Base-by-base conservation (phyloP, 2,888 invertebrate species). In the Eurois occulta region DNA sequence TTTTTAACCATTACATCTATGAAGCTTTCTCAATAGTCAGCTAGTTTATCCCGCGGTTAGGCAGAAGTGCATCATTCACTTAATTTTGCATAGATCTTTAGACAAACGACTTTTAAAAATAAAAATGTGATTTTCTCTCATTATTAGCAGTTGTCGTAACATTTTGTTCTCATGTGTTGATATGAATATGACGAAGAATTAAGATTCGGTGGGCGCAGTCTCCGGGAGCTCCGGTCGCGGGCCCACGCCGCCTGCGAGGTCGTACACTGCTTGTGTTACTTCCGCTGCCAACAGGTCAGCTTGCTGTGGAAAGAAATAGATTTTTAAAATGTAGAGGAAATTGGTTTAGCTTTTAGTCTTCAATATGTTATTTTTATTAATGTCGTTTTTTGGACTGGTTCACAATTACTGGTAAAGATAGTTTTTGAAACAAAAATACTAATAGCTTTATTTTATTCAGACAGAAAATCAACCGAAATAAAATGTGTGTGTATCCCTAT, bases 161-260 rank as follows among this genome's bases (percentile, higher is more conserved):
- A 83, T 80, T 80, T 86, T 66, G 76, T 84, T 86, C 86, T 69
- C 32, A 5, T 70, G 35, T 7, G 41, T 62, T 41, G 32, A 76
- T 74, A 85, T 81, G 81, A 75, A 62, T 10, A 18, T 48, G 46
- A n/a, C 24, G 52, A 21, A 16, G 16, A 28, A 24, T 18, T 32
- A 46, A 13, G 35, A 32, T 11, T 46, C n/a, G 7, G 77, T 16
- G n/a, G 80, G 28, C 32, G 55, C 1, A 38, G 77, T 18, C 77
- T 24, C 46, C 11, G 94, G 93, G 77, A 95, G 48, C 35, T 89
- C 91, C 0, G 98, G 98, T 78, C 97, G 95, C 0, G 97, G 95
- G 7, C 99, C 99, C 18, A 98, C 97, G 6, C 99, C 99, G 5
- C 98, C 98, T 7, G 99, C 99, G 75, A 98, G 91, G 87, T 98